Evolutionary conservation across 2,113 vertebrate species (phyloP).

Genomic region (Campylomormyrus tamandua): DNA sequence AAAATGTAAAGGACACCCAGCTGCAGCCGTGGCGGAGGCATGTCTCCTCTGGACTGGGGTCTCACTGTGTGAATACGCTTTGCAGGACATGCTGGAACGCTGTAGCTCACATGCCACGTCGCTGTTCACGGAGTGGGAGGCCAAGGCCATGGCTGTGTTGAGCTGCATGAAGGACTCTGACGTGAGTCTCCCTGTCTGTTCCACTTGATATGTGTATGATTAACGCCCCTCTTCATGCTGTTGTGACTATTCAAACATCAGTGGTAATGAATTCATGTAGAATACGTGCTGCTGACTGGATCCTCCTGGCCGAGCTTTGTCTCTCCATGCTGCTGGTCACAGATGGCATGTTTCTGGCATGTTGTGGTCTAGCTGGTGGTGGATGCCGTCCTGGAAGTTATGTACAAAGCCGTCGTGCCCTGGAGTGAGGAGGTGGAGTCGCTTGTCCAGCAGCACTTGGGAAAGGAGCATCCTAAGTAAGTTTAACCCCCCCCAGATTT

Average conservation of each 20-base stretch:
- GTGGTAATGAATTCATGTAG: neutral
- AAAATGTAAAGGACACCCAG: neutral
- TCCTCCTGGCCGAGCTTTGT: neutral
- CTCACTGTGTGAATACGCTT: neutral
- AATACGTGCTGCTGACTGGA: neutral
- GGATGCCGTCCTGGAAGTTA: conserved; percentile 87
- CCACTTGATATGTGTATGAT: neutral
- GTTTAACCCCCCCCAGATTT: conserved; percentile 23
- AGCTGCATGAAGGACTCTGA: conserved; percentile 76
- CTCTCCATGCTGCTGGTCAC: neutral
- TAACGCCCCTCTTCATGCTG: neutral
- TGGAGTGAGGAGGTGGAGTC: conserved; percentile 83
- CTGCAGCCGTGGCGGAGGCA: neutral
- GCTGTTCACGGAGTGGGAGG: conserved; percentile 90
- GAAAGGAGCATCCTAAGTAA: conserved; percentile 89
- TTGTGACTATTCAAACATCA: neutral
- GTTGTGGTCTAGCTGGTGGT: conserved; percentile 72
- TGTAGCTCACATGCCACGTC: conserved; percentile 76
- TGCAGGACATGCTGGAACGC: conserved; percentile 78
- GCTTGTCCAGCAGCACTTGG: conserved; percentile 79
- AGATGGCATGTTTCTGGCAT: neutral
- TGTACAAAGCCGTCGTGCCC: conserved; percentile 83
- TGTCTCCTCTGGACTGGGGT: neutral
- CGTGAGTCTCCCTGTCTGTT: conserved; percentile 59
- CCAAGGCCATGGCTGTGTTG: conserved; percentile 84